Conservation (phyloP, 1,140 invertebrate genomes). For the Linepithema humile region DNA sequence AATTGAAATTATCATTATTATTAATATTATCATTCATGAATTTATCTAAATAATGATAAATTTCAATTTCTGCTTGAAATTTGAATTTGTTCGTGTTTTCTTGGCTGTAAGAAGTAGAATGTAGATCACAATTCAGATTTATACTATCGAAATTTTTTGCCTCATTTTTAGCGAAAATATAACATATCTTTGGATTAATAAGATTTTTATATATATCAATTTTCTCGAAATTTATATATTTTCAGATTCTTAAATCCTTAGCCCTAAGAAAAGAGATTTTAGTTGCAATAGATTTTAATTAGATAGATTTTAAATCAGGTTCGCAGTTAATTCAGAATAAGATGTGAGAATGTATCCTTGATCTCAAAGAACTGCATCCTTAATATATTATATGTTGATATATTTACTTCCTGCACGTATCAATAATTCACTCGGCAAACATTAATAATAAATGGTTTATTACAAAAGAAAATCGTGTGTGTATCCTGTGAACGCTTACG, state of each 20-base stretch:
- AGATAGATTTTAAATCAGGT: too few relatives aligned
- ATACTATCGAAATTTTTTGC: background rate
- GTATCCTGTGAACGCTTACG: background rate
- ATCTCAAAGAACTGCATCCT: background rate
- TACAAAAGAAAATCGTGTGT: background rate
- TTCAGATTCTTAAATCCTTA: background rate
- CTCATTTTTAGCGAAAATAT: background rate
- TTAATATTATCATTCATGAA: background rate
- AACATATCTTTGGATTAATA: background rate
- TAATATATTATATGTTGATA: background rate
- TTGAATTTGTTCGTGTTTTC: background rate
- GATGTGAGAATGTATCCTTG: background rate
- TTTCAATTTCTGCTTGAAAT: constrained; percentile 3
- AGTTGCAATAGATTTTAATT: too few relatives aligned
- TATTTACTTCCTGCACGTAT: background rate
- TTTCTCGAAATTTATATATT: background rate
- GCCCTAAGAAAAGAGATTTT: background rate
- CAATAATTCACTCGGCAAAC: background rate
- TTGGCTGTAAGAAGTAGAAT: background rate
- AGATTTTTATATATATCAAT: constrained; percentile 2
- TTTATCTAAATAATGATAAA: background rate
- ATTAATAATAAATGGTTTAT: background rate
- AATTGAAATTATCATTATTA: constrained; percentile 11
- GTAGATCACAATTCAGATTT: background rate
- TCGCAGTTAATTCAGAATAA: background rate